Percentiles rank a stretch among this genome's conserved stretches.
Evolutionary conservation across 2,113 vertebrate species (phyloP).

Genomic region (Dolichallabes microphthalmus): DNA sequence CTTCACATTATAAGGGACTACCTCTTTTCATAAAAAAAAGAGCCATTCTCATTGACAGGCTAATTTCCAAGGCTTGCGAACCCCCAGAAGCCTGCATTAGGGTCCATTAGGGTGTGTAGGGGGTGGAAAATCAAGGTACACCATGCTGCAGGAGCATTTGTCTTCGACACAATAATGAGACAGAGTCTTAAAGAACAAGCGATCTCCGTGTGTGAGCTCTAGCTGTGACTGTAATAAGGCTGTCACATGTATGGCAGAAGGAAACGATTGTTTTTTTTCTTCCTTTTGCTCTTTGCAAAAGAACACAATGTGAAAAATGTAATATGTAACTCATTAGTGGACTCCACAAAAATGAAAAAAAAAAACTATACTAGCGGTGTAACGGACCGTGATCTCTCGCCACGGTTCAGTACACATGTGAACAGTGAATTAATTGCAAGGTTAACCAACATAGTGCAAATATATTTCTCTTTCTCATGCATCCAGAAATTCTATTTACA

Average conservation of each 20-base stretch:
- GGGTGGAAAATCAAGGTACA: conserved; percentile 37
- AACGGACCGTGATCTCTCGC: too few species aligned
- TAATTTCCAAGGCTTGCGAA: conserved; percentile 50
- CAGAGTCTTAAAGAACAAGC: conserved; percentile 34
- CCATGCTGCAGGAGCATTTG: conserved; percentile 35
- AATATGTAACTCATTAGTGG: neutral
- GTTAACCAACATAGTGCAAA: too few species aligned
- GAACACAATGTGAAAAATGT: neutral
- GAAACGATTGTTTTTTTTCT: neutral
- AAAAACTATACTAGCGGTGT: neutral
- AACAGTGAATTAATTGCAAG: too few species aligned
- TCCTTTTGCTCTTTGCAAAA: neutral
- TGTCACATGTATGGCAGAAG: conserved; percentile 5
- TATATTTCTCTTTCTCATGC: too few species aligned
- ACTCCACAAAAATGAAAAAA: neutral
- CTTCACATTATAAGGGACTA: conserved; percentile 32
- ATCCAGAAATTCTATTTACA: too few species aligned
- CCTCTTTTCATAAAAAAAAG: conserved; percentile 17
- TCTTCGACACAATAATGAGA: conserved; percentile 47
- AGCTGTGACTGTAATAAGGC: conserved; percentile 30
- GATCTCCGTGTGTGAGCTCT: conserved; percentile 23
- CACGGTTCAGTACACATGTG: too few species aligned
- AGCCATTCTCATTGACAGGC: conserved; percentile 39
- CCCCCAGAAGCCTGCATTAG: conserved; percentile 49
- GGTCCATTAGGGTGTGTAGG: conserved; percentile 46